A percentile compares a stretch with the other conserved stretches of the same genome.
Conservation (phyloP, 2,888 invertebrate genomes). For the Disparrhopalites patrizii region DNA sequence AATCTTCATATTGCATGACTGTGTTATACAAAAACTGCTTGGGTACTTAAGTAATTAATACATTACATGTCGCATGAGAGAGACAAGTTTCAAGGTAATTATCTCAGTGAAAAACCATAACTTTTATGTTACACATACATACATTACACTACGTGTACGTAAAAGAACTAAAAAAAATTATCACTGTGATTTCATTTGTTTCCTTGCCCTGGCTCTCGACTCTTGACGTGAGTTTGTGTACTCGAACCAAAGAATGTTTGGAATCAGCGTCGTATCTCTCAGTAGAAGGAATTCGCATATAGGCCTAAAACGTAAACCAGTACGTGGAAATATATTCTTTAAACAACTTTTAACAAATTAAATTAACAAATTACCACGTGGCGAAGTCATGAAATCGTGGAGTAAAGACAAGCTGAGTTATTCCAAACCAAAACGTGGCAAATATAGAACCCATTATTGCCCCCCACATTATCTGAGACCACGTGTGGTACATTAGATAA, state of each 20-base stretch:
- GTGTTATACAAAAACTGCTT: too few species aligned
- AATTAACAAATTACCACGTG: conserved; percentile 62
- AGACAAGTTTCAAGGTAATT: too few species aligned
- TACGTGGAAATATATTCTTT: background rate
- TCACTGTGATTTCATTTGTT: conserved; percentile 51
- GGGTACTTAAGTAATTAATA: too few species aligned
- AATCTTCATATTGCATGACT: too few species aligned
- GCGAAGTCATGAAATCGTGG: conserved; percentile 80
- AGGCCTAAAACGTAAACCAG: conserved; percentile 75
- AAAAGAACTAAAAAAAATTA: too few species aligned
- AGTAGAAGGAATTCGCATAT: conserved; percentile 79
- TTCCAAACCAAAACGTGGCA: conserved; percentile 75
- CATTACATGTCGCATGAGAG: too few species aligned
- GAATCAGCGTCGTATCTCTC: conserved; percentile 83
- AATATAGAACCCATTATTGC: conserved; percentile 67
- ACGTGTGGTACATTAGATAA: conserved; percentile 81
- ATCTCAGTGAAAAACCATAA: too few species aligned
- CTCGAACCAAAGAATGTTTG: conserved; percentile 90
- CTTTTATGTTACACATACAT: too few species aligned
- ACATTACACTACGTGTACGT: too few species aligned
- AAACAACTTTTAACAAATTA: conserved; percentile 5
- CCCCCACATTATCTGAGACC: conserved; percentile 75
- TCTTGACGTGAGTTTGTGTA: conserved; percentile 83
- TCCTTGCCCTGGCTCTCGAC: conserved; percentile 71
- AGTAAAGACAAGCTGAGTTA: conserved; percentile 74